A percentile compares a stretch with the other conserved stretches of the same genome.
These are phyloP conservation scores for Caenorhabditis parvicauda DNA, from an alignment of 2,888 invertebrate species.

Conservation along the genomic window DNA sequence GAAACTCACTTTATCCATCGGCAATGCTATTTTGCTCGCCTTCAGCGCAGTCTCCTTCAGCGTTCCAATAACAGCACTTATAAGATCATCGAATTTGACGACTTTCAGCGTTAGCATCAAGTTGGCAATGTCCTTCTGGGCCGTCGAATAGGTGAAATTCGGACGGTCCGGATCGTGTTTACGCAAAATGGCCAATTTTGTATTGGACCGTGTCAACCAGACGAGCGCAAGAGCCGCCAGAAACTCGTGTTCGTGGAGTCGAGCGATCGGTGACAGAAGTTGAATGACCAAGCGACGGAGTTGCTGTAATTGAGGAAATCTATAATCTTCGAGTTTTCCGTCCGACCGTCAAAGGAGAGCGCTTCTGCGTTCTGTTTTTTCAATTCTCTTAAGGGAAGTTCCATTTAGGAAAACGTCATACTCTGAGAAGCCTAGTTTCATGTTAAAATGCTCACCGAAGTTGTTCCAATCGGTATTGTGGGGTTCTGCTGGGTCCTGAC, in stretches of 20 bases:
- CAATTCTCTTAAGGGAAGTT: too few relatives aligned
- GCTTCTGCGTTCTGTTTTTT: too few relatives aligned
- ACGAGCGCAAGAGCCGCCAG: slow-evolving; percentile 81
- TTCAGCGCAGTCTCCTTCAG: slow-evolving; percentile 72
- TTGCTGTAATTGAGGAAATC: slow-evolving; percentile 65
- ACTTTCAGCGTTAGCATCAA: slow-evolving; percentile 79
- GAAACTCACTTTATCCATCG: slow-evolving; percentile 22
- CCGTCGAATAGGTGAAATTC: slow-evolving; percentile 55
- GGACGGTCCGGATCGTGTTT: slow-evolving; percentile 28
- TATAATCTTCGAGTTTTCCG: too few relatives aligned
- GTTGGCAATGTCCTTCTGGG: slow-evolving; percentile 75
- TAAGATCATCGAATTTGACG: slow-evolving; percentile 79
- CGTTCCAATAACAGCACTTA: slow-evolving; percentile 79
- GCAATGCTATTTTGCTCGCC: slow-evolving; percentile 33
- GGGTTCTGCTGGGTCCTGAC: slow-evolving; percentile 65
- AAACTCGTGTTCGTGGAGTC: slow-evolving; percentile 79
- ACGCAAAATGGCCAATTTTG: slow-evolving; percentile 22
- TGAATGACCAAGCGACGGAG: slow-evolving; percentile 79
- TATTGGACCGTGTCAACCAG: slow-evolving; percentile 71
- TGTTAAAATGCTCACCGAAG: slow-evolving; percentile 25
- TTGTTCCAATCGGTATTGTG: slow-evolving; percentile 46
- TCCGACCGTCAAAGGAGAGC: too few relatives aligned
- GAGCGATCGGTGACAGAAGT: slow-evolving; percentile 79
- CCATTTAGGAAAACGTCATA: background rate
- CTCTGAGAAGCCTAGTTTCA: background rate